These are phyloP conservation scores for Parasteatoda lunata DNA, from an alignment of 2,888 invertebrate genomes.

Conservation along the genomic window DNA sequence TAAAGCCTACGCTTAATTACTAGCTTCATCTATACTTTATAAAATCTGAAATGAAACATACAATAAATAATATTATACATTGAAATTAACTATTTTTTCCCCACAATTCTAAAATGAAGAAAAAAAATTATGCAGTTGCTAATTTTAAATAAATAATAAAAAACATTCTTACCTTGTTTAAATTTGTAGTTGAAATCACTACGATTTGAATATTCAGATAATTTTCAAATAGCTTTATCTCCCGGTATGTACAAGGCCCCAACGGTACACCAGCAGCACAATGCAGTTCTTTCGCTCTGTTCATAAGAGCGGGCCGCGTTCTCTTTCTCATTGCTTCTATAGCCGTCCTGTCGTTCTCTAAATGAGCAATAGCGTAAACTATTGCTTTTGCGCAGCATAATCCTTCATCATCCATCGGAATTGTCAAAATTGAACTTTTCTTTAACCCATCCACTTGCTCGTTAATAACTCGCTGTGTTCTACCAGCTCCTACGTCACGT, in stretches of 20 bases:
- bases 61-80: background rate
- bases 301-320: conserved; percentile 1
- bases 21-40: background rate
- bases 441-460: background rate
- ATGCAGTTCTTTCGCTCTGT: conserved; percentile 3
- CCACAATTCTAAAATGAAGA: background rate
- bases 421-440: background rate
- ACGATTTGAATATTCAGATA: conserved; percentile 8
- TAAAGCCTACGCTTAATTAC: too few species aligned
- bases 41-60: background rate
- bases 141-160: background rate
- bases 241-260: conserved; percentile 4
- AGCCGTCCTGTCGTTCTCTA: background rate
- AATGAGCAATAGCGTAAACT: conserved; percentile 6
- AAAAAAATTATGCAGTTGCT: background rate
- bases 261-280: background rate
- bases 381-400: conserved; percentile 21
- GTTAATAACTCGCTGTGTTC: background rate
- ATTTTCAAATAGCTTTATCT: conserved; percentile 6
- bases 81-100: background rate
- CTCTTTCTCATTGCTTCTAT: background rate
- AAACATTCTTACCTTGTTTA: background rate
- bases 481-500: background rate
- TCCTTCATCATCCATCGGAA: conserved; percentile 13
- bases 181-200: background rate